Conservation (phyloP, 1,140 invertebrate genomes). For the Papilio dardanus region DNA sequence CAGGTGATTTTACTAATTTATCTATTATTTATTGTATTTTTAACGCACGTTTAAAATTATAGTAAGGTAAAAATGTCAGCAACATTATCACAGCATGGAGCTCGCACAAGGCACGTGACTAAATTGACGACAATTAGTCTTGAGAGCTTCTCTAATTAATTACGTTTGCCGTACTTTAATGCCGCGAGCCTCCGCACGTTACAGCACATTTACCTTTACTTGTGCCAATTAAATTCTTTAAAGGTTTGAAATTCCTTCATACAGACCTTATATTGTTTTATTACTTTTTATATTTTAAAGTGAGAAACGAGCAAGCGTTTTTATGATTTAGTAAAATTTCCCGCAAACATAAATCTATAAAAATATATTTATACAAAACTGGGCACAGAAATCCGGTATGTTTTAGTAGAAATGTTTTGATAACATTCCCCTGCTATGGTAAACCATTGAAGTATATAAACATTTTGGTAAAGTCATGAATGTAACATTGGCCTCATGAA, state of each 20-base stretch:
- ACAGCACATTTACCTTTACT: slow-evolving; percentile 1
- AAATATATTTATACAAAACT: neutral
- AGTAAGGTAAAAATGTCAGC: neutral
- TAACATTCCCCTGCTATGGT: neutral
- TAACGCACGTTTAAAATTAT: neutral
- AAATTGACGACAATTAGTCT: slow-evolving; percentile 23
- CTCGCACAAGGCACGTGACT: neutral
- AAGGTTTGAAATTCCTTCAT: neutral
- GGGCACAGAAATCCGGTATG: neutral
- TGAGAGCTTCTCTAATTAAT: slow-evolving; percentile 20
- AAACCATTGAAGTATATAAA: neutral
- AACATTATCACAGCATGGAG: neutral
- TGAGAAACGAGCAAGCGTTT: too few relatives aligned
- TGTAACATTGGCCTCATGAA: slow-evolving; percentile 23
- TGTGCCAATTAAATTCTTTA: neutral
- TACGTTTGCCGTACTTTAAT: slow-evolving; percentile 14
- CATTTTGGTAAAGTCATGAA: slow-evolving; percentile 13
- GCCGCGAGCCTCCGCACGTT: slow-evolving; percentile 15
- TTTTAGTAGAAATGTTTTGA: neutral
- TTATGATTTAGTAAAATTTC: too few relatives aligned
- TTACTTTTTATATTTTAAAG: too few relatives aligned
- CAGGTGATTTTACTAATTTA: too few relatives aligned
- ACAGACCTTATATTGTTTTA: neutral
- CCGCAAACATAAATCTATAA: neutral
- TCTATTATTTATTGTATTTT: neutral